Base-by-base conservation (phyloP, 2,888 invertebrate genomes). In the Hoplodrina ambigua region DNA sequence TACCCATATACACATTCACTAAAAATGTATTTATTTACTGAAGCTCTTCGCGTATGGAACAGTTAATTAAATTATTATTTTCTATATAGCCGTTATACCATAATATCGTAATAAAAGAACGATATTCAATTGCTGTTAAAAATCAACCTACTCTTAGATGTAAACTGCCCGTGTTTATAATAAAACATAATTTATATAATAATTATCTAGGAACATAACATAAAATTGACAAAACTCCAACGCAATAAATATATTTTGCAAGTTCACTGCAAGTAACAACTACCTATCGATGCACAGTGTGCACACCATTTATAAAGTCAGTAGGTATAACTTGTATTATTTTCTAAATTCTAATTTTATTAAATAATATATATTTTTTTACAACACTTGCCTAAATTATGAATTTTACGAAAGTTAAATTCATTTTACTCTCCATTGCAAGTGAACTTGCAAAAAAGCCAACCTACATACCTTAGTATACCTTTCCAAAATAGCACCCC, bases 401-500 rank as follows among this genome's bases (percentile, higher is more conserved):
- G 37, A 53, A 66, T 69, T 68, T 71, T 46, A 66, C 20, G 60
- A 64, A 50, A 30, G 52, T 58, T 63, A n/a, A 46, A 62, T 57
- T 55, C 19, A 41, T 66, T 70, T 65, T 54, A 73, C 55, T 79
- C 64, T 72, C 49, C 49, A 37, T 86, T 88, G 90, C 87, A 88
- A 90, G 90, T 88, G 85, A 87, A 90, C 88, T 86, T 80, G 83
- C 90, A 87, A 90, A 88, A 41, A 79, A 49, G 30, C 85, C 83
- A 86, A 86, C 86, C 87, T 87, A 89, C 88, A 87, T 87, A 88
- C 88, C 88, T 91, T 91, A 93, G 85, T 93, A 92, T 91, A 94
- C 89, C 91, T 88, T 90, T 91, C 90, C 90, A 92, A 91, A 93
- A 94, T 95, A 95, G 95, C 95, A 95, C 95, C 95, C 94, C 94